Evolutionary conservation across 2,797 vertebrate species (phyloP).

Genomic region (Xenopus petersii): DNA sequence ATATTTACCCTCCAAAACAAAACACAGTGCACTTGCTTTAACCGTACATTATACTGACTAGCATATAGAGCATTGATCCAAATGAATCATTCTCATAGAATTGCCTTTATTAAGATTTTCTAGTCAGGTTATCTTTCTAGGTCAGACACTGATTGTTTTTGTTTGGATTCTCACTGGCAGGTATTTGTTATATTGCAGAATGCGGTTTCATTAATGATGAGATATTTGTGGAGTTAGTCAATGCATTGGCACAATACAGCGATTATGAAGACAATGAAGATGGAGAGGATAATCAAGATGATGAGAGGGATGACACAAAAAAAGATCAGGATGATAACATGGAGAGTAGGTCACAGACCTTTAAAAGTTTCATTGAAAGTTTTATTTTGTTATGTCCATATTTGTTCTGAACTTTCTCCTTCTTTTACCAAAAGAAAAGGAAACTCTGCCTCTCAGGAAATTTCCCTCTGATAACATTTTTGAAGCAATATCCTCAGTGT

Average conservation of each 20-base stretch:
- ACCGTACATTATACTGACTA: too few species aligned
- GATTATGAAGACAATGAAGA: constrained; percentile 91
- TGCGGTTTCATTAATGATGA: constrained; percentile 98
- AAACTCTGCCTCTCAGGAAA: constrained; percentile 75
- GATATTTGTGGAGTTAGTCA: constrained; percentile 96
- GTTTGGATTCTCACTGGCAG: constrained; percentile 14
- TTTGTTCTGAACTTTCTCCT: neutral
- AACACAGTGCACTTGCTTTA: too few species aligned
- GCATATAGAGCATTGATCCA: too few species aligned
- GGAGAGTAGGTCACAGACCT: constrained; percentile 60
- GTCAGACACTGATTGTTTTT: neutral
- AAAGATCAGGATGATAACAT: constrained; percentile 72
- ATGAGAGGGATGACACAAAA: constrained; percentile 69
- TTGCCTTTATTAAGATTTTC: neutral
- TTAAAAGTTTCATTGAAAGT: too few species aligned
- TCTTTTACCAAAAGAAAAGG: constrained; percentile 69
- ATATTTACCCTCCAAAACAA: too few species aligned
- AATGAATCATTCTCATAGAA: too few species aligned
- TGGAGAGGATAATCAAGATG: constrained; percentile 81
- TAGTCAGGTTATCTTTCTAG: neutral
- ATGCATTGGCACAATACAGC: constrained; percentile 89
- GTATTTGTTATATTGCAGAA: constrained; percentile 71
- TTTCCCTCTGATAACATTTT: constrained; percentile 98
- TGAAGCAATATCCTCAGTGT: constrained; percentile 98
- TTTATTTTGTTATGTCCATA: neutral